Evolutionary conservation across 2,113 vertebrate species (phyloP).

Genomic region (Pterocles gutturalis): DNA sequence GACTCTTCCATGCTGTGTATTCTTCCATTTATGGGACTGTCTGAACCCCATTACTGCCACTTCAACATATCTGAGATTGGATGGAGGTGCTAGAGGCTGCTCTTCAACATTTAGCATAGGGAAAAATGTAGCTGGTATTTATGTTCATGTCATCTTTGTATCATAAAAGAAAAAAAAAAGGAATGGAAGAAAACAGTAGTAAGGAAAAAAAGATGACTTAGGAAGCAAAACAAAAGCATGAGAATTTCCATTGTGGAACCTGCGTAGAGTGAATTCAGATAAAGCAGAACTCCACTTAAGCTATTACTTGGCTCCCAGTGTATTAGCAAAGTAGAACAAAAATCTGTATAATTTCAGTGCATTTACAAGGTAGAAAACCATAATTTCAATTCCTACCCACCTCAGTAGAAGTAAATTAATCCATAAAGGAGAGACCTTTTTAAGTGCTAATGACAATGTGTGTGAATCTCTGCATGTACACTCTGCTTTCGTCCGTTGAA

Average conservation of each 20-base stretch:
- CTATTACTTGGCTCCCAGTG: neutral
- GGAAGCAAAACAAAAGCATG: neutral
- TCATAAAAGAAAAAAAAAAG: neutral
- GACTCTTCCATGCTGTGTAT: rapidly evolving
- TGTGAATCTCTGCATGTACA: neutral
- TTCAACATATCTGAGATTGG: neutral
- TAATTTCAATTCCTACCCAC: neutral
- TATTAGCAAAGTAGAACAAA: neutral
- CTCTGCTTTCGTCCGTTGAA: neutral
- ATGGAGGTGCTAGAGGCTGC: neutral
- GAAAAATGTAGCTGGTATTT: neutral
- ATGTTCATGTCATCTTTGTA: neutral
- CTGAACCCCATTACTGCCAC: neutral
- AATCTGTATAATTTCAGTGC: neutral
- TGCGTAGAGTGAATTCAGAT: conserved; percentile 41
- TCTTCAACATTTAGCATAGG: neutral
- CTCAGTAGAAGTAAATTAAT: neutral
- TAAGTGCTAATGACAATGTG: neutral
- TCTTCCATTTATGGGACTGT: neutral
- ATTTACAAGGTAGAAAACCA: neutral
- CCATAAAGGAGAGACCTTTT: neutral
- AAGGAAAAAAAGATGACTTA: neutral
- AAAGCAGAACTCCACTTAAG: neutral
- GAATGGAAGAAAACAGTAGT: neutral
- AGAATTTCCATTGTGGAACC: conserved; percentile 51